These are phyloP conservation scores for Equus quagga DNA, from an alignment of 2,113 vertebrate species.

Conservation along the genomic window DNA sequence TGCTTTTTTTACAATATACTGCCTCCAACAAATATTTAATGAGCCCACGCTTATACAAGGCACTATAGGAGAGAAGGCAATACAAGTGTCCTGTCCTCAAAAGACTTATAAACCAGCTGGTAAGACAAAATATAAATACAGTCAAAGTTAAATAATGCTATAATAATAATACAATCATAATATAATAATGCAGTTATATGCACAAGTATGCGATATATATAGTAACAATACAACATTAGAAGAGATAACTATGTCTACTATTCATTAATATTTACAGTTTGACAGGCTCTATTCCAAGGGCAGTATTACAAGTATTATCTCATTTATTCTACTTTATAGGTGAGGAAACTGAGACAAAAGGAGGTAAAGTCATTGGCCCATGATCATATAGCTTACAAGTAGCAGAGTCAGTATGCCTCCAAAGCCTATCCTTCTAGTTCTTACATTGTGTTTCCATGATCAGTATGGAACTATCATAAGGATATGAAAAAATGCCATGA, in stretches of 20 bases:
- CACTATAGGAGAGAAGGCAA: not conserved
- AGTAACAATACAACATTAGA: not conserved
- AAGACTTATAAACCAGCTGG: not conserved
- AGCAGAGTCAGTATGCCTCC: not conserved
- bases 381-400: not conserved
- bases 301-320: conserved; percentile 1
- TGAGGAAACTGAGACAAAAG: conserved; percentile 23
- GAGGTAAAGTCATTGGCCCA: not conserved
- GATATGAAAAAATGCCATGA: not conserved
- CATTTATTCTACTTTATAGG: not conserved
- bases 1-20: not conserved
- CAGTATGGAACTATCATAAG: not conserved
- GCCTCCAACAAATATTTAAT: conserved; percentile 1
- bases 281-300: not conserved
- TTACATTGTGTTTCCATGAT: not conserved
- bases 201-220: not conserved
- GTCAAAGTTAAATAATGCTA: not conserved
- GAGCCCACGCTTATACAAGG: not conserved
- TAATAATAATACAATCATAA: not conserved
- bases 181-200: not conserved
- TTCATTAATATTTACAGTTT: conserved; percentile 22
- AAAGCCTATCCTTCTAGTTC: not conserved
- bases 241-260: not conserved
- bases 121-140: not conserved
- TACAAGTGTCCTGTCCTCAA: not conserved